Conservation (phyloP, 1,140 invertebrate species). For the Hyles vespertilio region DNA sequence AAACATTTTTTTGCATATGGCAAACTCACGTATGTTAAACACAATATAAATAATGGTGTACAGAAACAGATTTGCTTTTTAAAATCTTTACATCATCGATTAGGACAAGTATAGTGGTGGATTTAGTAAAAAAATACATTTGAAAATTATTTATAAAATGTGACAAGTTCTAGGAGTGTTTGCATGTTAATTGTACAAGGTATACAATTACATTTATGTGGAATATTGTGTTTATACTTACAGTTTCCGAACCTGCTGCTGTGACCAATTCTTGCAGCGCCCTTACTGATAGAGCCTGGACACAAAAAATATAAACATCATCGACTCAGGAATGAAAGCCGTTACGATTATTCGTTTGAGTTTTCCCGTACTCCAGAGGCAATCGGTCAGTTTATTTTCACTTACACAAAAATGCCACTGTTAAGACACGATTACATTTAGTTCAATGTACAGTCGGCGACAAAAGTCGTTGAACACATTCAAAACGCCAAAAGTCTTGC, state of each 20-base stretch:
- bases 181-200: constrained; percentile 9
- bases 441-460: no score
- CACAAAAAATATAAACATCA: constrained; percentile 26
- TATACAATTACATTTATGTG: constrained; percentile 3
- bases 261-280: constrained; percentile 98
- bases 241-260: constrained; percentile 91
- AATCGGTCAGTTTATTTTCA: no score
- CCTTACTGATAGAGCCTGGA: constrained; percentile 97
- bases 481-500: no score
- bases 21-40: constrained; percentile 21
- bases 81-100: constrained; percentile 33
- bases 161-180: constrained; percentile 2
- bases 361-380: no score
- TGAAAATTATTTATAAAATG: constrained; percentile 52
- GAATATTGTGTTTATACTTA: constrained; percentile 74
- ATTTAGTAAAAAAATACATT: constrained; percentile 38
- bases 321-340: background rate
- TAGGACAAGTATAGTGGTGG: constrained; percentile 18
- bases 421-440: no score
- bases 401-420: no score
- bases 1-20: background rate
- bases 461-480: no score
- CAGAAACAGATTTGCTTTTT: constrained; percentile 39
- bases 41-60: constrained; percentile 12
- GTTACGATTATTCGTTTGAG: no score